These are phyloP conservation scores for Patella ulyssiponensis DNA, from an alignment of 2,888 invertebrate genomes.

Conservation along the genomic window DNA sequence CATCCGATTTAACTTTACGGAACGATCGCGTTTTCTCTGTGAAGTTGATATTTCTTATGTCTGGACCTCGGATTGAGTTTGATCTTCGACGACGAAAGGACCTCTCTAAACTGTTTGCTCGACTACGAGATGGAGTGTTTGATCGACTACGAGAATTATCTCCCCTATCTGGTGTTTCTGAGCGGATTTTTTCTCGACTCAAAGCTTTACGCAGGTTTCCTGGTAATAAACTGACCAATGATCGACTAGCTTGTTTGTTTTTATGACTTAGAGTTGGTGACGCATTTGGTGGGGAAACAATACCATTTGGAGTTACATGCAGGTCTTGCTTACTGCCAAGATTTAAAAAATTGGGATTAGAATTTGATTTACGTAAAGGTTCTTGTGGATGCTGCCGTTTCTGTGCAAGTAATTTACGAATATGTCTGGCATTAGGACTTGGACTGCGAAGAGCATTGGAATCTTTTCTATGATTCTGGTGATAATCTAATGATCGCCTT, in stretches of 20 bases:
- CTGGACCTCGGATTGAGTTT: constrained; percentile 41
- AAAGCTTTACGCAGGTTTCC: constrained; percentile 41
- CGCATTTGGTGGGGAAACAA: constrained; percentile 27
- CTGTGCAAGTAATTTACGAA: constrained; percentile 38
- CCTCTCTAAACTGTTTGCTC: constrained; percentile 34
- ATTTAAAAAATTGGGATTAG: constrained; percentile 64
- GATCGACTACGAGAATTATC: constrained; percentile 30
- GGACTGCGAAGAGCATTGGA: constrained; percentile 12
- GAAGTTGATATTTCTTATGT: constrained; percentile 55
- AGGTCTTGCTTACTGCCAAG: constrained; percentile 55
- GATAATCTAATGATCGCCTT: constrained; percentile 41
- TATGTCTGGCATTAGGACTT: constrained; percentile 25
- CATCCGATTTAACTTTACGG: constrained; percentile 42
- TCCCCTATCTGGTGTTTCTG: constrained; percentile 24
- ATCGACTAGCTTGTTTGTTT: constrained; percentile 39
- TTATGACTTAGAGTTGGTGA: constrained; percentile 18
- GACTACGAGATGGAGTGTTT: constrained; percentile 31
- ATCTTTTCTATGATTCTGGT: constrained; percentile 24
- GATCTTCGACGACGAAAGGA: constrained; percentile 30
- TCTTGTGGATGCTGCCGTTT: constrained; percentile 26
- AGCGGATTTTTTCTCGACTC: constrained; percentile 44
- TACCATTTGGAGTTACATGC: constrained; percentile 42
- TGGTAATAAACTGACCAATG: constrained; percentile 46
- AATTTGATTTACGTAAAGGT: constrained; percentile 55
- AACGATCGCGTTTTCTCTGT: constrained; percentile 58